Evolutionary conservation across 2,113 vertebrate genomes (phyloP).

Genomic region (Elanus axillaris): DNA sequence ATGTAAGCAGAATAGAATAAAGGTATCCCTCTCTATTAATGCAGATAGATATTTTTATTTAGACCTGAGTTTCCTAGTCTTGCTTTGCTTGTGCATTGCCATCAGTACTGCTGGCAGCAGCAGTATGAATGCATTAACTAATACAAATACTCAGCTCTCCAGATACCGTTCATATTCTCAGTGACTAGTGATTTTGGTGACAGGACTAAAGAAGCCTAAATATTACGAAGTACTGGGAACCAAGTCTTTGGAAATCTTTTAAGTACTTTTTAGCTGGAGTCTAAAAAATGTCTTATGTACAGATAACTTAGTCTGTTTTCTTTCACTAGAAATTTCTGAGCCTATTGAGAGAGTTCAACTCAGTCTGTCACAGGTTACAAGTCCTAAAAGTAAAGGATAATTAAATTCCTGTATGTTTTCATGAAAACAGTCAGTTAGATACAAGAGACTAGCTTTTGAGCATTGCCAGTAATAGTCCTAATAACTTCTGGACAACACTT

Average conservation of each 20-base stretch:
- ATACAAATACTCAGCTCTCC: background rate
- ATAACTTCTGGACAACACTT: background rate
- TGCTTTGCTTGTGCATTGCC: background rate
- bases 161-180: fast-evolving
- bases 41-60: background rate
- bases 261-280: background rate
- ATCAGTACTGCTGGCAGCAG: background rate
- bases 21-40: background rate
- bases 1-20: background rate
- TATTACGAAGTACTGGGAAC: background rate
- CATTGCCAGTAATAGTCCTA: background rate
- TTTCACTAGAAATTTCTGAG: background rate
- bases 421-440: background rate
- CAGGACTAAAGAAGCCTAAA: background rate
- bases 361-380: background rate
- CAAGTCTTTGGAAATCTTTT: background rate
- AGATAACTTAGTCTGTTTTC: background rate
- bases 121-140: fast-evolving
- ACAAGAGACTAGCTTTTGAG: background rate
- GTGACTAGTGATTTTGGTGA: background rate
- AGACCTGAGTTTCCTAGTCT: background rate
- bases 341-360: background rate
- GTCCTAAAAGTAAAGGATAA: background rate
- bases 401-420: background rate
- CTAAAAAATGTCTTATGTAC: background rate